Conservation (phyloP, 2,888 invertebrate species). For the Laothoe populi region DNA sequence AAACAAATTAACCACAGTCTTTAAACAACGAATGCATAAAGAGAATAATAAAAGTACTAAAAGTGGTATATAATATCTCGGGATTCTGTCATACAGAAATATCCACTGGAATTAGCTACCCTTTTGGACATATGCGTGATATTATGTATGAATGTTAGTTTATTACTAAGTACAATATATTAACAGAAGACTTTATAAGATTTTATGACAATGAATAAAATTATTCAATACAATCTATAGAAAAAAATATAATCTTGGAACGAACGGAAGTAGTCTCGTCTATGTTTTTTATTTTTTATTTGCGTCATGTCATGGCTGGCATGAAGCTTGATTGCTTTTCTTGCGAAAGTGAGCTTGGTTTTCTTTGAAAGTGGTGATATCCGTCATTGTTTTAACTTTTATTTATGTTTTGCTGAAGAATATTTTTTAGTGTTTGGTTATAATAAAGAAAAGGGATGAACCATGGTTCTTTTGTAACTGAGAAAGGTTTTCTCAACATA, state of each 20-base stretch:
- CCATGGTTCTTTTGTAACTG: constrained; percentile 43
- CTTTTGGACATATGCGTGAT: too few relatives aligned
- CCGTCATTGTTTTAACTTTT: constrained; percentile 67
- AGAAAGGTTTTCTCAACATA: constrained; percentile 48
- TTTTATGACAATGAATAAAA: too few relatives aligned
- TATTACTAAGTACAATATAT: too few relatives aligned
- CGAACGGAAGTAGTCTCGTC: constrained; percentile 38
- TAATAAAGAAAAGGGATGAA: constrained; percentile 38
- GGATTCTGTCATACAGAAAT: too few relatives aligned
- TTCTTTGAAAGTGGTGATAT: constrained; percentile 70
- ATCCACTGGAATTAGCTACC: too few relatives aligned
- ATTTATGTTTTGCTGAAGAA: constrained; percentile 60
- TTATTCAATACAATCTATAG: too few relatives aligned
- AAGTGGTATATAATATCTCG: too few relatives aligned
- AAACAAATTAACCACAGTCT: too few relatives aligned
- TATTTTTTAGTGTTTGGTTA: constrained; percentile 40
- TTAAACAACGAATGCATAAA: too few relatives aligned
- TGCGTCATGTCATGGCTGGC: constrained; percentile 73
- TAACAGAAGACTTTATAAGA: too few relatives aligned
- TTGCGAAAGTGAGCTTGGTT: constrained; percentile 80
- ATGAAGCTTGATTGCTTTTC: constrained; percentile 78
- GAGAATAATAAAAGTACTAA: too few relatives aligned
- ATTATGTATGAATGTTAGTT: too few relatives aligned
- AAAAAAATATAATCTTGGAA: constrained; percentile 32
- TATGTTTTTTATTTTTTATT: constrained; percentile 38